phyloP scores from a whole-genome alignment of 2,113 vertebrate genomes.

The Pseudorectes ferrugineus region DNA sequence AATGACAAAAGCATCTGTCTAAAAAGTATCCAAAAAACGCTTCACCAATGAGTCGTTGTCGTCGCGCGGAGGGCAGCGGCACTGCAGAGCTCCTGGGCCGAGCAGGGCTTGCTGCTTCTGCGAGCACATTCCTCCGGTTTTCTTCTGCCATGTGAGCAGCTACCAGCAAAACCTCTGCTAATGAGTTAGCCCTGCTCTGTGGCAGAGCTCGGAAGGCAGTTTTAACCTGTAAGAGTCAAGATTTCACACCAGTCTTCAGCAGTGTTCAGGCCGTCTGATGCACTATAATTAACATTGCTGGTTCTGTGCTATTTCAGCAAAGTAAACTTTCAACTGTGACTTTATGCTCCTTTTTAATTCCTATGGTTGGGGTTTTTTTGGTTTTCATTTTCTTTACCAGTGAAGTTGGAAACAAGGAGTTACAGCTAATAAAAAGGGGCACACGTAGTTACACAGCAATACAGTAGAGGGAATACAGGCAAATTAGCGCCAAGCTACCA shows the following conservation, averaged over 20 bases:
- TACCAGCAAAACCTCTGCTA: not conserved
- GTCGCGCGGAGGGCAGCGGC: accelerated
- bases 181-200: not conserved
- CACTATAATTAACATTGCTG: not conserved
- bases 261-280: not conserved
- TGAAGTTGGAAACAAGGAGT: not conserved
- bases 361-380: not conserved
- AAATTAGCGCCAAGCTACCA: not conserved
- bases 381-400: not conserved
- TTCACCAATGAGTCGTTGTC: not conserved
- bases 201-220: not conserved
- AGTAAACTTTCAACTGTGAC: not conserved
- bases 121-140: not conserved
- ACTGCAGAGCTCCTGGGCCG: not conserved
- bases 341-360: not conserved
- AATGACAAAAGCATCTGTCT: slow-evolving; percentile 7
- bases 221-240: not conserved
- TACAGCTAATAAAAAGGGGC: slow-evolving; percentile 37
- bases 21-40: not conserved
- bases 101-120: not conserved
- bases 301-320: not conserved
- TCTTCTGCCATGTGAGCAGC: not conserved
- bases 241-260: not conserved
- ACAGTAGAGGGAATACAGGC: slow-evolving; percentile 41
- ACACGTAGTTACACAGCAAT: slow-evolving; percentile 29